Evolutionary conservation across 2,888 invertebrate species (phyloP).

Genomic region (Cryptocephalus moraei): DNA sequence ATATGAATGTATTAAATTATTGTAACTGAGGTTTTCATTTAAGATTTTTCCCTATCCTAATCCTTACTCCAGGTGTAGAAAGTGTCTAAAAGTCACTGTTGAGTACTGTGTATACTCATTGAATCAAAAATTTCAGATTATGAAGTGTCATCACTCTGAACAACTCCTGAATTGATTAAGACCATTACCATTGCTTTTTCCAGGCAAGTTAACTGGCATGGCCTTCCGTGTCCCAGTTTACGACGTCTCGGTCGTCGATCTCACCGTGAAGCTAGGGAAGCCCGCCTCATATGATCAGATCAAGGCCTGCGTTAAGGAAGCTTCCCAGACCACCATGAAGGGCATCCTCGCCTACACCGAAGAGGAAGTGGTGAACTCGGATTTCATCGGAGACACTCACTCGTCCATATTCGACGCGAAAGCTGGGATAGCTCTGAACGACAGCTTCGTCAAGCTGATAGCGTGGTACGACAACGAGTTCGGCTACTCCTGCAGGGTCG

Average conservation of each 20-base stretch:
- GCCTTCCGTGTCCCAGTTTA: slow-evolving; percentile 97
- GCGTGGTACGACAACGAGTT: slow-evolving; percentile 99
- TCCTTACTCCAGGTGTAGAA: too few species aligned
- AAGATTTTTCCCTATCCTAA: too few species aligned
- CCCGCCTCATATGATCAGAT: slow-evolving; percentile 81
- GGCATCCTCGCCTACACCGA: slow-evolving; percentile 93
- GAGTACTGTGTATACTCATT: too few species aligned
- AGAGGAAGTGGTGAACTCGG: slow-evolving; percentile 90
- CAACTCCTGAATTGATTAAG: too few species aligned
- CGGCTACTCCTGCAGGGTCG: slow-evolving; percentile 95
- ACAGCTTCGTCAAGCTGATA: slow-evolving; percentile 94
- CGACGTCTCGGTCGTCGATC: slow-evolving; percentile 96
- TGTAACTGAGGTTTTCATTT: too few species aligned
- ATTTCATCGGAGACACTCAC: slow-evolving; percentile 83
- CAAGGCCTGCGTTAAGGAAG: slow-evolving; percentile 71
- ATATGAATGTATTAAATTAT: too few species aligned
- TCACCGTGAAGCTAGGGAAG: slow-evolving; percentile 64
- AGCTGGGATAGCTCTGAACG: slow-evolving; percentile 89
- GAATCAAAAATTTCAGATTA: too few species aligned
- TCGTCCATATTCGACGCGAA: slow-evolving; percentile 96
- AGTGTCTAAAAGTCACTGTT: too few species aligned
- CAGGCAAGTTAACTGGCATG: slow-evolving; percentile 49
- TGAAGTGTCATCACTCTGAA: too few species aligned
- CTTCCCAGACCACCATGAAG: slow-evolving; percentile 74
- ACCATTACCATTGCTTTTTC: too few species aligned